phyloP scores from a whole-genome alignment of 2,113 vertebrate species.

The Nettapus auritus region DNA sequence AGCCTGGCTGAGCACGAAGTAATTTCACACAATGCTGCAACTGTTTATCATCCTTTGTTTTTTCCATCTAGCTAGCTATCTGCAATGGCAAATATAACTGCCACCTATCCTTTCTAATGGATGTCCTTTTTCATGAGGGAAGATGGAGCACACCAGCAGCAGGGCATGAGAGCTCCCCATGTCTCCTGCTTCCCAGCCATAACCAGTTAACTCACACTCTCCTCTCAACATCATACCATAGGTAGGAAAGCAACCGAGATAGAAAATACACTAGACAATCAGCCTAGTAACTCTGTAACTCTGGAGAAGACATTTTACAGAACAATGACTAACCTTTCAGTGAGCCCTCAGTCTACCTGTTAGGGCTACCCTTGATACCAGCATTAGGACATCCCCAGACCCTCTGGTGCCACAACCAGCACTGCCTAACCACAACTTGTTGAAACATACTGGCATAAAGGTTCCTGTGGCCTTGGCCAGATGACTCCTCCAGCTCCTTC shows the following conservation, averaged over 20 bases:
- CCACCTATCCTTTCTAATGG: not conserved
- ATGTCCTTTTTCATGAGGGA: not conserved
- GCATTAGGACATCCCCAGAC: not conserved
- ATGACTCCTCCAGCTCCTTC: not conserved
- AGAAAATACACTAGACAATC: not conserved
- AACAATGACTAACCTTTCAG: not conserved
- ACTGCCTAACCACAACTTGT: not conserved
- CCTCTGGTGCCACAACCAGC: not conserved
- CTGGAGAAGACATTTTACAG: not conserved
- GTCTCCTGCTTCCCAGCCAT: rapidly evolving
- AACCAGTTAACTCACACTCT: not conserved
- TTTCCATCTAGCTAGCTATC: not conserved
- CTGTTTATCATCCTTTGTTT: not conserved
- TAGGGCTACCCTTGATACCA: not conserved
- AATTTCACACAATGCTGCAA: not conserved
- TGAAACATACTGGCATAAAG: not conserved
- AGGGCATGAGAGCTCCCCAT: not conserved
- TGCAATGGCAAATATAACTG: not conserved
- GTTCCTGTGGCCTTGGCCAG: not conserved
- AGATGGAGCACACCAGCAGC: not conserved
- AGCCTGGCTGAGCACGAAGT: not conserved
- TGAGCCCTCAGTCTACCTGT: not conserved
- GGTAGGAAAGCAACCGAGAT: not conserved
- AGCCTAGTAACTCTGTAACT: not conserved
- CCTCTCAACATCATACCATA: not conserved